Evolutionary conservation across 2,888 invertebrate species (phyloP).

Genomic region (Trisateles emortualis): DNA sequence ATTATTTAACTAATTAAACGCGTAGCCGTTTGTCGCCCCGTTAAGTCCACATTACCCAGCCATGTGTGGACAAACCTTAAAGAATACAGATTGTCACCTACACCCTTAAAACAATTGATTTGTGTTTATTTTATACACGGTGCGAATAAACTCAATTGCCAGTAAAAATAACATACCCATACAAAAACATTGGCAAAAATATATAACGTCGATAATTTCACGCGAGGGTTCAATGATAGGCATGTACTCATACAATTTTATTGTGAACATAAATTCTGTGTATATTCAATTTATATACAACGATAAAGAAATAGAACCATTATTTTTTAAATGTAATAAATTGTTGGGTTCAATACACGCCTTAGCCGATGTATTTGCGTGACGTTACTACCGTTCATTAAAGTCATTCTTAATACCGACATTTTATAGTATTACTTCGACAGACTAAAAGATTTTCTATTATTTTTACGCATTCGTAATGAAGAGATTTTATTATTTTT

Average conservation of each 20-base stretch:
- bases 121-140: no score
- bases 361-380: not conserved
- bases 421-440: slow-evolving; percentile 5
- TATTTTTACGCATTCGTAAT: slow-evolving; percentile 4
- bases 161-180: not conserved
- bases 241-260: slow-evolving; percentile 4
- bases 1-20: no score
- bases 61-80: no score
- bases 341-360: slow-evolving; percentile 1
- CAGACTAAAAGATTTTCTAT: slow-evolving; percentile 3
- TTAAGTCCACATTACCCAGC: no score
- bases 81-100: no score
- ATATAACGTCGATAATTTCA: not conserved
- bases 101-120: no score
- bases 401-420: not conserved
- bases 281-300: slow-evolving; percentile 1
- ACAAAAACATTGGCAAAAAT: not conserved
- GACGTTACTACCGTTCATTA: slow-evolving; percentile 1
- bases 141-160: no score
- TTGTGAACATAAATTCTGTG: not conserved
- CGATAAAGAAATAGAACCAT: not conserved
- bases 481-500: slow-evolving; percentile 3
- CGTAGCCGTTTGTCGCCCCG: no score
- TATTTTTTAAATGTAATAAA: slow-evolving; percentile 1
- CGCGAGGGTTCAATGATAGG: not conserved